Evolutionary conservation across 2,888 invertebrate genomes (phyloP).

Genomic region (Merodon equestris): DNA sequence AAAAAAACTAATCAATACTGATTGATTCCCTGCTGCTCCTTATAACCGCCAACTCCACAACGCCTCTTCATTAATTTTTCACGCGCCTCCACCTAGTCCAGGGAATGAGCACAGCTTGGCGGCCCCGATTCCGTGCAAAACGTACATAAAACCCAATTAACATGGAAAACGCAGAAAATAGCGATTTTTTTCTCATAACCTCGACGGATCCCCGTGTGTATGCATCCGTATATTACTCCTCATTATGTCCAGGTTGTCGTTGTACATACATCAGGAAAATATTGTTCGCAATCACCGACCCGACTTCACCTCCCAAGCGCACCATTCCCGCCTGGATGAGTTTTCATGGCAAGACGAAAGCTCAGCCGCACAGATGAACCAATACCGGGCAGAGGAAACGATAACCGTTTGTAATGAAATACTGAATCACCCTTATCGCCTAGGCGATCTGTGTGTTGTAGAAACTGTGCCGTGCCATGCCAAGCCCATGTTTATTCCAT

Average conservation of each 20-base stretch:
- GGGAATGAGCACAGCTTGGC: background rate
- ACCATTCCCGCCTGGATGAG: conserved; percentile 26
- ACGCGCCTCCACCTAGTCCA: conserved; percentile 12
- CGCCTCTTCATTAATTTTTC: conserved; percentile 38
- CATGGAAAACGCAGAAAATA: conserved; percentile 35
- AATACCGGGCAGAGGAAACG: conserved; percentile 35
- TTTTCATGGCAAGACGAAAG: conserved; percentile 6
- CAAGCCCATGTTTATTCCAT: conserved; percentile 64
- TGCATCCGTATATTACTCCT: conserved; percentile 12
- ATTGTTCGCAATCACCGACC: too few species aligned
- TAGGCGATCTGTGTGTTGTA: conserved; percentile 38
- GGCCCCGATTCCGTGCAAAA: too few species aligned
- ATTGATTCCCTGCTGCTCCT: conserved; percentile 1
- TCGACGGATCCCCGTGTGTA: conserved; percentile 3
- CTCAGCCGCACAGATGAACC: conserved; percentile 18
- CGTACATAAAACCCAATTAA: conserved; percentile 17
- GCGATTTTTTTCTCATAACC: conserved; percentile 54
- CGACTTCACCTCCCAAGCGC: background rate
- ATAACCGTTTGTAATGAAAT: conserved; percentile 64
- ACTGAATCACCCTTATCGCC: conserved; percentile 57
- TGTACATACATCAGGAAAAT: too few species aligned
- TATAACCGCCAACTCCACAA: conserved; percentile 8
- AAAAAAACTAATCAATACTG: conserved; percentile 1
- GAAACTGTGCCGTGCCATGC: conserved; percentile 47
- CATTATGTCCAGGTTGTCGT: conserved; percentile 7